Evolutionary conservation across 2,113 vertebrate genomes (phyloP).

Genomic region (Geothlypis trichas): DNA sequence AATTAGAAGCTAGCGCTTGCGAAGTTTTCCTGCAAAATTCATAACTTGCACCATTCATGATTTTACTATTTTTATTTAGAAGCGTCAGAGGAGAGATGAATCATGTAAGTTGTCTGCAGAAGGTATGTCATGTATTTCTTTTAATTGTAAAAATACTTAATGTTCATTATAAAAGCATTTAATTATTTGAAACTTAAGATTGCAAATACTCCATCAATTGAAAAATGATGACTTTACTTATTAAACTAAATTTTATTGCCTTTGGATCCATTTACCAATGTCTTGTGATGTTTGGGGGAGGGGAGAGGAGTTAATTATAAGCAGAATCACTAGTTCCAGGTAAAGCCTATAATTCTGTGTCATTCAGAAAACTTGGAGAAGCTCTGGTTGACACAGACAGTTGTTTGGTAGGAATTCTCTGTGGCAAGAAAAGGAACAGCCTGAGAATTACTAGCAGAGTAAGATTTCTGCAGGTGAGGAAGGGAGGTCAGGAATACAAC

Average conservation of each 20-base stretch:
- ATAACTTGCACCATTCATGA: background rate
- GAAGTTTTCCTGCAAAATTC: conserved; percentile 10
- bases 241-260: background rate
- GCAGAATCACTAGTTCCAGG: background rate
- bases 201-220: background rate
- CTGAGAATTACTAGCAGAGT: background rate
- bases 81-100: conserved; percentile 83
- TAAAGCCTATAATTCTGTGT: background rate
- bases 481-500: background rate
- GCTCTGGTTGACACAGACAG: background rate
- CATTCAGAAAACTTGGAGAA: background rate
- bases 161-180: background rate
- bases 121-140: conserved; percentile 72
- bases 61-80: conserved; percentile 75
- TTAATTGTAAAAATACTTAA: background rate
- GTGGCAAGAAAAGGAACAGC: background rate
- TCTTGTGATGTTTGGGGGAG: accelerated
- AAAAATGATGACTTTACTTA: background rate
- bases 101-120: conserved; percentile 77
- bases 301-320: background rate
- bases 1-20: background rate
- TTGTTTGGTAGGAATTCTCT: background rate
- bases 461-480: background rate
- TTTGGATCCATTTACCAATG: background rate
- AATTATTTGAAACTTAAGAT: background rate